Percentiles rank a stretch among this genome's conserved stretches.
phyloP scores from a whole-genome alignment of 2,888 invertebrate species.

The Drosophila lacicola region DNA sequence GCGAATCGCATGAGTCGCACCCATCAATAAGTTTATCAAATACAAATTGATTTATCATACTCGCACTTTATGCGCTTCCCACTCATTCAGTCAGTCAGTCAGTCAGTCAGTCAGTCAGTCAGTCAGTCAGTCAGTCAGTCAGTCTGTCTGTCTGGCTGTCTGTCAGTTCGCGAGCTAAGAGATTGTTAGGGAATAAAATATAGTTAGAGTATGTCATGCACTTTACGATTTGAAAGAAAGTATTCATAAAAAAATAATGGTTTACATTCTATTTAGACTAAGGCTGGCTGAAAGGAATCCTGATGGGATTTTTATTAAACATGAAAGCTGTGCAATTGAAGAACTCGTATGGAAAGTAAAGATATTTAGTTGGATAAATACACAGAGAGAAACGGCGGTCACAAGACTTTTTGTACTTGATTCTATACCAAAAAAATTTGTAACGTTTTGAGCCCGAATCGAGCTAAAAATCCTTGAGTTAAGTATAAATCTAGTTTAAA shows the following conservation, averaged over 20 bases:
- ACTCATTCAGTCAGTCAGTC: constrained; percentile 3
- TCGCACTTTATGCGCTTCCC: constrained; percentile 29
- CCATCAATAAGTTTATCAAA: constrained; percentile 61
- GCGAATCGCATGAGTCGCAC: constrained; percentile 33
- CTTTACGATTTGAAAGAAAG: constrained; percentile 26
- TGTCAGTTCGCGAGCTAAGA: constrained; percentile 14
- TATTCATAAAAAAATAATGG: constrained; percentile 5
- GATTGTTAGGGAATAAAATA: constrained; percentile 5
- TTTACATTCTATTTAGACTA: not conserved
- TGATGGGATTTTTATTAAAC: not conserved
- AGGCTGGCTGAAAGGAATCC: not conserved
- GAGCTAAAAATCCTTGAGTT: no score
- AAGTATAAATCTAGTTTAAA: no score
- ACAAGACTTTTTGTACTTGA: no score
- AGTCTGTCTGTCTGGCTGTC: constrained; percentile 4
- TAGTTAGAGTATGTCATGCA: not conserved
- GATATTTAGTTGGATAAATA: no score
- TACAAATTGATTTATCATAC: constrained; percentile 64
- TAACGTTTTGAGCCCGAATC: no score
- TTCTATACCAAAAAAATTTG: no score
- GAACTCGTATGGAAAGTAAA: no score
- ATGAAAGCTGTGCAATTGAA: no score
- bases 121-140: constrained; percentile 3
- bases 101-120: constrained; percentile 7
- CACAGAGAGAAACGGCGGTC: no score